These are phyloP conservation scores for Calonectris borealis DNA, from an alignment of 2,113 vertebrate genomes.

Conservation along the genomic window DNA sequence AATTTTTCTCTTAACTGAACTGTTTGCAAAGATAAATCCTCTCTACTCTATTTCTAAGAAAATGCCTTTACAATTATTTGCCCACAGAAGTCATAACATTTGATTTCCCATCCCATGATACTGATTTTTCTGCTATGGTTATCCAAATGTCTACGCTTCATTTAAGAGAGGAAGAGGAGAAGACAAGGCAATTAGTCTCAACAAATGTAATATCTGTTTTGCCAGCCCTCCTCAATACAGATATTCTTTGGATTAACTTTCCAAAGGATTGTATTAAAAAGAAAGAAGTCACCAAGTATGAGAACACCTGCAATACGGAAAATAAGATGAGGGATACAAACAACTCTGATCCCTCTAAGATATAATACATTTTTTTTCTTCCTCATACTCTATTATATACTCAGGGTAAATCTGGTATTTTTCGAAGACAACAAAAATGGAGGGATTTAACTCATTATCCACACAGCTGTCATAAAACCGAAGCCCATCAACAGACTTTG, in stretches of 20 bases:
- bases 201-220: not conserved
- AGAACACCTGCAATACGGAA: not conserved
- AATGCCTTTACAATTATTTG: not conserved
- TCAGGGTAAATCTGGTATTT: conserved; percentile 68
- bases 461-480: conserved; percentile 85
- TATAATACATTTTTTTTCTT: not conserved
- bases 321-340: not conserved
- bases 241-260: not conserved
- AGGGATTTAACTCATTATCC: conserved; percentile 16
- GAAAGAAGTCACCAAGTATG: not conserved
- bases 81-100: not conserved
- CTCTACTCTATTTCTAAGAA: not conserved
- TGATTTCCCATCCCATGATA: not conserved
- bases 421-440: conserved; percentile 64
- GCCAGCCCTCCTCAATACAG: not conserved
- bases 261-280: not conserved
- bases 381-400: conserved; percentile 73
- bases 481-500: not conserved
- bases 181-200: not conserved
- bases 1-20: not conserved
- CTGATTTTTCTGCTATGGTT: not conserved
- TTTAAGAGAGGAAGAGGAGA: not conserved
- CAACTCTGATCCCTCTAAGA: not conserved
- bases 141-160: not conserved
- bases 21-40: not conserved